Base-by-base conservation (phyloP, 2,797 vertebrate species). In the Crenuchus spilurus region DNA sequence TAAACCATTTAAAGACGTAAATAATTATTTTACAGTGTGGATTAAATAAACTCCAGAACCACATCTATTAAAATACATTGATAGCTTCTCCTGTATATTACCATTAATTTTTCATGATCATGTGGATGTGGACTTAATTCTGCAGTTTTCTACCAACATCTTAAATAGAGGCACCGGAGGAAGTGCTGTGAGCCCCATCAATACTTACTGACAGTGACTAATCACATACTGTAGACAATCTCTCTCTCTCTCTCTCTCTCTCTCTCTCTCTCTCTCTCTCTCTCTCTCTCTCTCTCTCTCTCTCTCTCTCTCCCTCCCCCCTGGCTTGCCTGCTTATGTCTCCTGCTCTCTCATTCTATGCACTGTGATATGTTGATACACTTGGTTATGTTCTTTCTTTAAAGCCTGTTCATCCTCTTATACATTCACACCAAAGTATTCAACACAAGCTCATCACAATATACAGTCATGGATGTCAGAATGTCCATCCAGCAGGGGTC, bases 401-500 rank as follows among this genome's bases (percentile, higher is more conserved):
- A 41, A 26, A 0, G 13, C 60, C 14, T 4, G 20, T 31, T 30
- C 68, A 52, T 52, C 44, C 60, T 18, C 20, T 3, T n/a, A 63
- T 28, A 1, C 4, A 1, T 7, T 63, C 0, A 31, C 26, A 18
- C 9, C 55, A 35, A 3, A 54, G 5, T 7, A 37, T 37, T 0
- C 28, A 28, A 64, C 61, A 64, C 8, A 30, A 46, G 2, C 24
- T 64, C 61, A 46, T 46, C 24, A 30, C 26, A 64, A 30, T n/a
- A 46, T 69, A 33, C 42, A n/a, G 26, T 74, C 71, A 70, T 46
- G 33, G 30, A 33, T 51, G n/a, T 41, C 58, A 16, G 14, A 69
- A 20, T 52, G 87, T 89, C 89, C 49, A 13, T 86, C 90, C 91
- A 92, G 87, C 83, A 93, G 92, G 90, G 87, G 91, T 91, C 91